A percentile compares a stretch with the other conserved stretches of the same genome.
Evolutionary conservation across 2,797 vertebrate genomes (phyloP).

Genomic region (Iguana delicatissima): DNA sequence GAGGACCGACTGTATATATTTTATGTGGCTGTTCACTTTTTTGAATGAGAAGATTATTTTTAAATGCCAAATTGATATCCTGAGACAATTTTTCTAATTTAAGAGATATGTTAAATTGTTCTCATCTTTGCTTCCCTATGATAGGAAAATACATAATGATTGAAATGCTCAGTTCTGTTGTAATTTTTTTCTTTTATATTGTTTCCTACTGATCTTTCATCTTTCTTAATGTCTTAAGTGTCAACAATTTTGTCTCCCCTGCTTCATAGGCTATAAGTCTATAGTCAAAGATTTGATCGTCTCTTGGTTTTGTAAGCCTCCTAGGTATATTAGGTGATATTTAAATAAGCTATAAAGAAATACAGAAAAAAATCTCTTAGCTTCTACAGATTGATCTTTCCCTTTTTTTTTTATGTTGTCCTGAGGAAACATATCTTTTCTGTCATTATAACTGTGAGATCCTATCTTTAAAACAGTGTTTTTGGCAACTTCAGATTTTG

Average conservation of each 20-base stretch:
- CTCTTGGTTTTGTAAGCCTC: background rate
- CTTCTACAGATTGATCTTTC: background rate
- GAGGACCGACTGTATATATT: no score
- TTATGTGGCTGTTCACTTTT: background rate
- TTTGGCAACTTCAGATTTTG: background rate
- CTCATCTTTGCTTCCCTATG: background rate
- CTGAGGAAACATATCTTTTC: background rate
- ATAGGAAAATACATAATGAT: background rate
- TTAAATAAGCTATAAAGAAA: background rate
- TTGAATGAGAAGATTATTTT: background rate
- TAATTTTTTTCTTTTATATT: background rate
- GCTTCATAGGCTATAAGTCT: background rate
- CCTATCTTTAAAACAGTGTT: slow-evolving; percentile 23
- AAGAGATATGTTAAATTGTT: background rate
- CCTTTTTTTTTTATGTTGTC: background rate
- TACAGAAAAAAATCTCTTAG: no score
- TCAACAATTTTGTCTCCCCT: background rate
- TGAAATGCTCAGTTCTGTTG: background rate
- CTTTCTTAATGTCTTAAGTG: background rate
- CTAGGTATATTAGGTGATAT: background rate
- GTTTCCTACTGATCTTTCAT: background rate
- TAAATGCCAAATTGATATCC: background rate
- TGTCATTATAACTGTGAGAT: background rate
- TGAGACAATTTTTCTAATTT: background rate
- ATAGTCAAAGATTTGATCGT: background rate